phyloP scores from a whole-genome alignment of 2,113 vertebrate genomes.

The Poecilia latipinna region DNA sequence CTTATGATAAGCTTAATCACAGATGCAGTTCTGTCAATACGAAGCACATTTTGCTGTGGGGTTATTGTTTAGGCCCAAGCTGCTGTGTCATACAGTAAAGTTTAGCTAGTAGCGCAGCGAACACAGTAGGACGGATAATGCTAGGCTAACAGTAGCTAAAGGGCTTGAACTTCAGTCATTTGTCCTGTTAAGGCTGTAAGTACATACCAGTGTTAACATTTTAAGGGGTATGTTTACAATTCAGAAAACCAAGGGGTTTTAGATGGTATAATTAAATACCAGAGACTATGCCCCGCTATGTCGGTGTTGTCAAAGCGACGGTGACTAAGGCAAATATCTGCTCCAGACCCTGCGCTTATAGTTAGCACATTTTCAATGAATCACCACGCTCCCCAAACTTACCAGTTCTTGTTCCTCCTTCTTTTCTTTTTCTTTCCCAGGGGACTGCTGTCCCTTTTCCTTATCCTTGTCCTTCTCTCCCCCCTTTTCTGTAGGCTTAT shows the following conservation, averaged over 20 bases:
- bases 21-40: background rate
- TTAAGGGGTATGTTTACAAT: too few relatives aligned
- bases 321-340: constrained; percentile 83
- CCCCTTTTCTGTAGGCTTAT: constrained; percentile 73
- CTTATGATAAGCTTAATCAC: background rate
- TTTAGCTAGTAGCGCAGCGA: constrained; percentile 28
- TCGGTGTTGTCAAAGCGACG: constrained; percentile 66
- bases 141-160: constrained; percentile 15
- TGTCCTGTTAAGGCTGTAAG: background rate
- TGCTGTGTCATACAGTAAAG: constrained; percentile 36
- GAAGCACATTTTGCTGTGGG: background rate
- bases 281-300: constrained; percentile 44
- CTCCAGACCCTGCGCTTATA: background rate
- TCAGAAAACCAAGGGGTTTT: accelerated
- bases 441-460: constrained; percentile 65
- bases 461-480: constrained; percentile 80
- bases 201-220: accelerated
- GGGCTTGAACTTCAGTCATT: background rate
- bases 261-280: background rate
- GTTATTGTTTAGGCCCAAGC: background rate
- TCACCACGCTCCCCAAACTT: constrained; percentile 6
- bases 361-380: constrained; percentile 17
- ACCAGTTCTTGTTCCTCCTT: constrained; percentile 85
- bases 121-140: background rate
- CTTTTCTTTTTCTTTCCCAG: constrained; percentile 82